Conservation (phyloP, 2,113 vertebrate genomes). For the Spilogale gracilis region DNA sequence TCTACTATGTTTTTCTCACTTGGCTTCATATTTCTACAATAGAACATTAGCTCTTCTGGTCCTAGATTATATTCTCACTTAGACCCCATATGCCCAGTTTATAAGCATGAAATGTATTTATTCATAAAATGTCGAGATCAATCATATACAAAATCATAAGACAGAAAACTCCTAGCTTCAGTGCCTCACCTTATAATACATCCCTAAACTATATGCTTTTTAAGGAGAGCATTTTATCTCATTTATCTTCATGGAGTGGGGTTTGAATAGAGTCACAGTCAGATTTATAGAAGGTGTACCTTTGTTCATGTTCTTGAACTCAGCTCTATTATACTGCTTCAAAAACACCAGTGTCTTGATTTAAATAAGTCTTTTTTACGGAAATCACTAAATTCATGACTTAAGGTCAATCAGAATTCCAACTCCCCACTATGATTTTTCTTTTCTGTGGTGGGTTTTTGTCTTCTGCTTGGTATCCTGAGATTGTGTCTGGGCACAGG, state of each 20-base stretch:
- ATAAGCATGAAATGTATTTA: background rate
- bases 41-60: background rate
- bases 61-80: background rate
- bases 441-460: background rate
- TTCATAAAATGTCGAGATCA: background rate
- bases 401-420: background rate
- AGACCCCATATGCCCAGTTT: background rate
- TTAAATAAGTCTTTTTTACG: background rate
- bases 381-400: background rate
- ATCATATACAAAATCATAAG: constrained; percentile 3
- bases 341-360: background rate
- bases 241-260: background rate
- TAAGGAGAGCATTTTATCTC: background rate
- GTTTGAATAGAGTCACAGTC: background rate
- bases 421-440: background rate
- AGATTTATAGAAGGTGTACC: background rate
- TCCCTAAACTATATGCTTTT: background rate
- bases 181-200: background rate
- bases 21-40: background rate
- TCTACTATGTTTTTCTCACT: background rate
- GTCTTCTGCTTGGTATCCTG: background rate
- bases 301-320: background rate
- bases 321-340: background rate
- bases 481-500: background rate
- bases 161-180: background rate